Conservation (phyloP, 2,888 invertebrate genomes). For the Spilarctia lutea region DNA sequence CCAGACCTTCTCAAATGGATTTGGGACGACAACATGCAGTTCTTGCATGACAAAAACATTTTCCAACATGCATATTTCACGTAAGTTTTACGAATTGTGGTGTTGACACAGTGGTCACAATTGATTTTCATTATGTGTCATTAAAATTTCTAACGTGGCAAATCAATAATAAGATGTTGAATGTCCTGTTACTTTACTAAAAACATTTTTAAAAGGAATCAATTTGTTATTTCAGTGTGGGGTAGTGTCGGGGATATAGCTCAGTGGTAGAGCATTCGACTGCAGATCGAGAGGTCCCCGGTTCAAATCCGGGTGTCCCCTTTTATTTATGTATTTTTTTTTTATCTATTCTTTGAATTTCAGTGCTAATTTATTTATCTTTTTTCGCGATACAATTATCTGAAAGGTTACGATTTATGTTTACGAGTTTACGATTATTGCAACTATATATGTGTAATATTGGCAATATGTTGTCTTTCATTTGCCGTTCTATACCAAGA, state of each 20-base stretch:
- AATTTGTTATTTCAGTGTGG: neutral
- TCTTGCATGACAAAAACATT: constrained; percentile 97
- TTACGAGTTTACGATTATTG: too few relatives aligned
- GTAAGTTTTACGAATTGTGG: constrained; percentile 84
- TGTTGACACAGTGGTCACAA: neutral
- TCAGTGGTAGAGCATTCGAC: constrained; percentile 20
- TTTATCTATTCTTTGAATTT: neutral
- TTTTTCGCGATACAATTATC: too few relatives aligned
- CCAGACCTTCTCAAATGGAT: constrained; percentile 97
- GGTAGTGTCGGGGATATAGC: constrained; percentile 8
- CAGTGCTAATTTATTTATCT: too few relatives aligned
- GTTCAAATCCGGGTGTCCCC: constrained; percentile 18
- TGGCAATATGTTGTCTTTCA: neutral
- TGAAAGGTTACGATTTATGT: too few relatives aligned
- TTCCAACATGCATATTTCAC: constrained; percentile 98
- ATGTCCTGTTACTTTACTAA: neutral
- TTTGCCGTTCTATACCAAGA: neutral
- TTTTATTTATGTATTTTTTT: neutral
- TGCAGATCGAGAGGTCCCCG: constrained; percentile 20
- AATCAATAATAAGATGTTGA: neutral
- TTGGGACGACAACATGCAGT: constrained; percentile 98
- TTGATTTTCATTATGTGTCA: neutral
- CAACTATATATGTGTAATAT: too few relatives aligned
- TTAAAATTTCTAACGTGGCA: neutral
- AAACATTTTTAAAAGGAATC: neutral